These are phyloP conservation scores for Oostethus manadensis DNA, from an alignment of 2,113 vertebrate genomes.

Conservation along the genomic window DNA sequence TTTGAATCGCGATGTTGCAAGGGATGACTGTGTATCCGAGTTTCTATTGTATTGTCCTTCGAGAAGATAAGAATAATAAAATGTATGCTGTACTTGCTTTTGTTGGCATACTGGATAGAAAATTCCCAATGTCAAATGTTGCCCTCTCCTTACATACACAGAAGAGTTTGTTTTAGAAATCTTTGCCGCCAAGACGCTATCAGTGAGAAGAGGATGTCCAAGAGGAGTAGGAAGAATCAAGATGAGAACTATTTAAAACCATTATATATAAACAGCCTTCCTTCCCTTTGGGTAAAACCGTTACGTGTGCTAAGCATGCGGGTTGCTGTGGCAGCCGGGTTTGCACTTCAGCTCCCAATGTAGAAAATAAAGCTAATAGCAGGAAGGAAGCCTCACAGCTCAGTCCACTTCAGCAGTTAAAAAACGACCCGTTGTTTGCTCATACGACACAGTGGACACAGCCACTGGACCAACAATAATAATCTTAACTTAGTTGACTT, in stretches of 20 bases:
- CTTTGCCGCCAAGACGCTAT: slow-evolving; percentile 3
- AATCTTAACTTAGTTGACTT: not conserved
- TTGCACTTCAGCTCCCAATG: slow-evolving; percentile 19
- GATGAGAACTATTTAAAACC: not conserved
- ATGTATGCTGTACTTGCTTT: too few relatives aligned
- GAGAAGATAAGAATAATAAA: too few relatives aligned
- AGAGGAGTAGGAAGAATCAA: slow-evolving; percentile 19
- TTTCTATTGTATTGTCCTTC: too few relatives aligned
- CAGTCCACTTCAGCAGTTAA: slow-evolving; percentile 52
- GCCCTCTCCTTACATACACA: not conserved
- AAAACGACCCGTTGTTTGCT: slow-evolving; percentile 34
- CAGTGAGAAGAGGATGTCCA: slow-evolving; percentile 30
- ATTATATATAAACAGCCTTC: too few relatives aligned
- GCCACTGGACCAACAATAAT: slow-evolving; percentile 18
- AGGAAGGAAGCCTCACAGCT: slow-evolving; percentile 49
- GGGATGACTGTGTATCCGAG: too few relatives aligned
- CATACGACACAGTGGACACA: not conserved
- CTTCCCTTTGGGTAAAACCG: too few relatives aligned
- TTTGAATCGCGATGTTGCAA: too few relatives aligned
- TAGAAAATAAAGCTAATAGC: slow-evolving; percentile 38
- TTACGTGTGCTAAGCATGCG: not conserved
- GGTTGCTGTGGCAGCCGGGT: slow-evolving; percentile 9
- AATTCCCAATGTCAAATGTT: too few relatives aligned
- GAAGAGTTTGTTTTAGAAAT: slow-evolving; percentile 1
- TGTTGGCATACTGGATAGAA: too few relatives aligned